Percentiles rank a stretch among this genome's conserved stretches.
phyloP scores from a whole-genome alignment of 2,113 vertebrate species.

The Spermophilus dauricus region DNA sequence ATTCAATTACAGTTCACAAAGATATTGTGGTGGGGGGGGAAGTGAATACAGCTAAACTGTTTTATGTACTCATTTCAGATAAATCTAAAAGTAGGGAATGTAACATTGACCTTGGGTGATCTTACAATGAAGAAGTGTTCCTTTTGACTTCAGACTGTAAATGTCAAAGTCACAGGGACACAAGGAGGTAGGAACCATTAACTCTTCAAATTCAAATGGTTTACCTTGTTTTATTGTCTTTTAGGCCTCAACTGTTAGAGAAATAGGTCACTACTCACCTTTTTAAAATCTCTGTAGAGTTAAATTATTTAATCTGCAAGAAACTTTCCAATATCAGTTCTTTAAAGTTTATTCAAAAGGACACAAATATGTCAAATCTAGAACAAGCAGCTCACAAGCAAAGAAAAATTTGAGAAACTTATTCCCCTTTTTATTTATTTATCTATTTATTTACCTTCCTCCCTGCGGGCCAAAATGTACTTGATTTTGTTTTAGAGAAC shows the following conservation, averaged over 20 bases:
- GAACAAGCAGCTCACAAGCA: background rate
- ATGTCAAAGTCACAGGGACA: background rate
- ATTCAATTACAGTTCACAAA: constrained; percentile 66
- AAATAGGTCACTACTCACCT: background rate
- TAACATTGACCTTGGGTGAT: background rate
- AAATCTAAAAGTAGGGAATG: background rate
- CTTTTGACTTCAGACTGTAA: background rate
- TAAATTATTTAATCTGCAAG: background rate
- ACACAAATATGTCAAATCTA: constrained; percentile 33
- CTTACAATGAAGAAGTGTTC: background rate
- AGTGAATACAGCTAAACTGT: background rate
- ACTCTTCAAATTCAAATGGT: background rate
- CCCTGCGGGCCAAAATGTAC: background rate
- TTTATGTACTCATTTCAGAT: constrained; percentile 45
- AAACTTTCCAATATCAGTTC: background rate
- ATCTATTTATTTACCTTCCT: background rate
- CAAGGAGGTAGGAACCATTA: background rate
- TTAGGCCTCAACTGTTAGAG: background rate
- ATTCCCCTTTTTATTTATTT: background rate
- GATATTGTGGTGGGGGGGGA: background rate
- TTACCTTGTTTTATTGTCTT: background rate
- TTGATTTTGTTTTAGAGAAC: constrained; percentile 15
- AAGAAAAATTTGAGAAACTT: background rate
- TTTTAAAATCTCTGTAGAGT: constrained; percentile 13
- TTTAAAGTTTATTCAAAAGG: background rate